Percentiles rank a stretch among this genome's conserved stretches.
Conservation (phyloP, 2,888 invertebrate species). For the Drosophila neutralis region DNA sequence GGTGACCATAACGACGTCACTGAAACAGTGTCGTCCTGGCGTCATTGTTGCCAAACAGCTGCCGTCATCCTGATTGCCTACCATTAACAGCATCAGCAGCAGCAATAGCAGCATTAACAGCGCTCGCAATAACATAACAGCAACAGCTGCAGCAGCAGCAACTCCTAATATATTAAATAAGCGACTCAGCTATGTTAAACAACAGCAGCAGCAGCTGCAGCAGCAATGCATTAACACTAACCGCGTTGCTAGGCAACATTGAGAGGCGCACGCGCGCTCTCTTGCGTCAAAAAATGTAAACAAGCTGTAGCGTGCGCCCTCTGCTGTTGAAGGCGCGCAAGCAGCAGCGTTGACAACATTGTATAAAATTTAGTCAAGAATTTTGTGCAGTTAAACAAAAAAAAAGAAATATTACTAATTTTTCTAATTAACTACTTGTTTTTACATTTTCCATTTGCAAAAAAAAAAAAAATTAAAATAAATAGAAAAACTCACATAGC, state of each 20-base stretch:
- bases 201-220: conserved; percentile 41
- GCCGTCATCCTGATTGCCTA: conserved; percentile 87
- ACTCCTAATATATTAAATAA: conserved; percentile 46
- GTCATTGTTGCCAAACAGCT: conserved; percentile 95
- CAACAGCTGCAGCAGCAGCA: conserved; percentile 47
- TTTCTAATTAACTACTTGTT: conserved; percentile 18
- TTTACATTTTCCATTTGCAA: conserved; percentile 42
- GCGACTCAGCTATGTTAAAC: conserved; percentile 51
- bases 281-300: not conserved
- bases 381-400: conserved; percentile 48
- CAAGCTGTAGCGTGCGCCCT: conserved; percentile 3
- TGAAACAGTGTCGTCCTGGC: conserved; percentile 92
- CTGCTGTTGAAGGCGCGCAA: conserved; percentile 7
- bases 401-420: conserved; percentile 16
- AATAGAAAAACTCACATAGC: conserved; percentile 49
- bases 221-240: conserved; percentile 47
- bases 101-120: conserved; percentile 35
- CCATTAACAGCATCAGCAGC: conserved; percentile 26
- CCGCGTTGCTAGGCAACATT: conserved; percentile 48
- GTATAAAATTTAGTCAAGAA: conserved; percentile 55
- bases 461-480: conserved; percentile 18
- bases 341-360: conserved; percentile 31
- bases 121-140: conserved; percentile 8
- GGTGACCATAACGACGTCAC: conserved; percentile 83
- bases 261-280: not conserved